A percentile compares a stretch with the other conserved stretches of the same genome.
phyloP scores from a whole-genome alignment of 2,888 invertebrate genomes.

The Cephus nigrinus region DNA sequence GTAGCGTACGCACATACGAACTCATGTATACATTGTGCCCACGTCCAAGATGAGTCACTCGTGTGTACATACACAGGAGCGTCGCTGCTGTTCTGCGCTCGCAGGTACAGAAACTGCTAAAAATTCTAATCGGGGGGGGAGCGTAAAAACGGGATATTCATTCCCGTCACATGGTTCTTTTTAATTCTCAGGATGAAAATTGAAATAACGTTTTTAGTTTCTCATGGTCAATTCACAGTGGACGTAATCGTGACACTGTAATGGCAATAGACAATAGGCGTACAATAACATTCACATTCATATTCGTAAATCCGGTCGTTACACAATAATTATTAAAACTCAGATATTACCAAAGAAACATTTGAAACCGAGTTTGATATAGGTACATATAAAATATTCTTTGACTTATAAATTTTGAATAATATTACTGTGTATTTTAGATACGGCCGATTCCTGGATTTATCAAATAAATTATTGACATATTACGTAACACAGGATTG shows the following conservation, averaged over 20 bases:
- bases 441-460: not conserved
- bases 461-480: not conserved
- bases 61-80: not conserved
- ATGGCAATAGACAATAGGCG: not conserved
- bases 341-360: not conserved
- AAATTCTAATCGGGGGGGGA: not conserved
- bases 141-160: slow-evolving; percentile 11
- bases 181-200: not conserved
- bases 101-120: not conserved
- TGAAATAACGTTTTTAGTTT: not conserved
- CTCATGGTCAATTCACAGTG: not conserved
- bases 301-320: not conserved
- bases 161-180: not conserved
- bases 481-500: not conserved
- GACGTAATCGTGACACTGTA: not conserved
- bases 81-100: not conserved
- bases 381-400: not conserved
- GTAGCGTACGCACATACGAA: not conserved
- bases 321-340: not conserved
- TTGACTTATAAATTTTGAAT: not conserved
- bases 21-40: not conserved
- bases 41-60: slow-evolving; percentile 14
- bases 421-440: not conserved
- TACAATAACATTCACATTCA: not conserved
- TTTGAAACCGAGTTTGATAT: not conserved